These are phyloP conservation scores for Lasiurus borealis DNA, from an alignment of 2,113 vertebrate genomes.

Conservation along the genomic window DNA sequence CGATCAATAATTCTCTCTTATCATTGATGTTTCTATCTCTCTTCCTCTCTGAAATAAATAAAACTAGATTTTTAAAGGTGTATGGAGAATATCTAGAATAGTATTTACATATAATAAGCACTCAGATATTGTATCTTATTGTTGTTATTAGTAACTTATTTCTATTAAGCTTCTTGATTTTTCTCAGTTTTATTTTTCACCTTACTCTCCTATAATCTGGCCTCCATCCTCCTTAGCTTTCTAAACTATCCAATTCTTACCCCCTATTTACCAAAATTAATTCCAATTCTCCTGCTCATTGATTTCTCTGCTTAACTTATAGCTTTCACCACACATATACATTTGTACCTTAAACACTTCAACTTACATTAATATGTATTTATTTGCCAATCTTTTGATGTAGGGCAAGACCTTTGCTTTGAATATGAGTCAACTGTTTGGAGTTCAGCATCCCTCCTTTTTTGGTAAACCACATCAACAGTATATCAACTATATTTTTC, in stretches of 20 bases:
- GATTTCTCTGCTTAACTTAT: slow-evolving; percentile 10
- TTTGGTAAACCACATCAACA: slow-evolving; percentile 25
- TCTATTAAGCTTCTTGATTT: slow-evolving; percentile 31
- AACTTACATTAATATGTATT: neutral
- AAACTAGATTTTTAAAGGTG: neutral
- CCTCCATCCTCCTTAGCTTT: neutral
- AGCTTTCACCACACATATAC: neutral
- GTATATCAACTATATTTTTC: neutral
- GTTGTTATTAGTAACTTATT: neutral
- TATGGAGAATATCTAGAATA: neutral
- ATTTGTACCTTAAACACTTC: neutral
- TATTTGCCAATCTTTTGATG: neutral
- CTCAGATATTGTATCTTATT: neutral
- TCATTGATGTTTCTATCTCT: no score
- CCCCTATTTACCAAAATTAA: slow-evolving; percentile 12
- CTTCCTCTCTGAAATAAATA: no score
- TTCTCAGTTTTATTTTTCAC: slow-evolving; percentile 47
- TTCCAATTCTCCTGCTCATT: slow-evolving; percentile 26
- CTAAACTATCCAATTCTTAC: slow-evolving; percentile 1
- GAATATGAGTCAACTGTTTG: neutral
- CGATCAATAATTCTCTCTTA: no score
- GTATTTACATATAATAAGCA: neutral
- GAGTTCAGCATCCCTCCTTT: neutral
- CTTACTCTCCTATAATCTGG: neutral
- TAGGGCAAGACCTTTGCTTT: slow-evolving; percentile 4